Evolutionary conservation across 1,140 invertebrate species (phyloP).

Genomic region (Calliopsis andreniformis): DNA sequence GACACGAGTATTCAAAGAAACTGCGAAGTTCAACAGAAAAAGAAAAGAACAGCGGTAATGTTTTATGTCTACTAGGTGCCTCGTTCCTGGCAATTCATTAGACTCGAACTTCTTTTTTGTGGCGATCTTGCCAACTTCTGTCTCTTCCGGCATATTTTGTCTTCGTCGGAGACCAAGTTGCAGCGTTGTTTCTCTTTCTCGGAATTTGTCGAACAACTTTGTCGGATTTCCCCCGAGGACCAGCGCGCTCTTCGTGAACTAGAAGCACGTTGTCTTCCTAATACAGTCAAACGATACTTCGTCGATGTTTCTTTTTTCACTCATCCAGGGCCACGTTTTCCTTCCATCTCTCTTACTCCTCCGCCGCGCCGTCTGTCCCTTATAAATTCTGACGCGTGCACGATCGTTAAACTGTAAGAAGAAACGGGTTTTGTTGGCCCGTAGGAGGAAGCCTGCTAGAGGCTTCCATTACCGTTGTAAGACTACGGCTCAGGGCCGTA

Average conservation of each 20-base stretch:
- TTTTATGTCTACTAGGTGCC: too few relatives aligned
- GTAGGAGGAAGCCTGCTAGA: constrained; percentile 71
- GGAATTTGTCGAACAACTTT: neutral
- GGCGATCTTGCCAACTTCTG: neutral
- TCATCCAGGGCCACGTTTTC: neutral
- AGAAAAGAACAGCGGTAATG: too few relatives aligned
- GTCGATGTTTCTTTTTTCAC: neutral
- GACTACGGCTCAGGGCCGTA: constrained; percentile 73
- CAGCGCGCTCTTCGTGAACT: neutral
- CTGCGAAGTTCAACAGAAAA: too few relatives aligned
- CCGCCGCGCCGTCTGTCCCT: neutral
- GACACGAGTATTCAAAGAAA: too few relatives aligned
- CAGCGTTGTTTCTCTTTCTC: neutral
- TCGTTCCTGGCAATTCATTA: neutral
- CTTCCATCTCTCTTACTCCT: neutral
- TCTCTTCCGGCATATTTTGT: constrained; percentile 7
- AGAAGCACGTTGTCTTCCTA: neutral
- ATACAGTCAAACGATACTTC: neutral
- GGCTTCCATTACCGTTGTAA: constrained; percentile 77
- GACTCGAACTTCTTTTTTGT: neutral
- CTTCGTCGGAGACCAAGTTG: neutral
- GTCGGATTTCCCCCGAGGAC: constrained; percentile 30
- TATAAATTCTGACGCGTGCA: constrained; percentile 69
- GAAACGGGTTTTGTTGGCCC: constrained; percentile 70
- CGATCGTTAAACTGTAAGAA: constrained; percentile 71